Evolutionary conservation across 53 echinoderm and acorn worm genomes (phyloP), one percentile per base, ranked within the genome.

Genomic region (Arbacia lixula): DNA sequence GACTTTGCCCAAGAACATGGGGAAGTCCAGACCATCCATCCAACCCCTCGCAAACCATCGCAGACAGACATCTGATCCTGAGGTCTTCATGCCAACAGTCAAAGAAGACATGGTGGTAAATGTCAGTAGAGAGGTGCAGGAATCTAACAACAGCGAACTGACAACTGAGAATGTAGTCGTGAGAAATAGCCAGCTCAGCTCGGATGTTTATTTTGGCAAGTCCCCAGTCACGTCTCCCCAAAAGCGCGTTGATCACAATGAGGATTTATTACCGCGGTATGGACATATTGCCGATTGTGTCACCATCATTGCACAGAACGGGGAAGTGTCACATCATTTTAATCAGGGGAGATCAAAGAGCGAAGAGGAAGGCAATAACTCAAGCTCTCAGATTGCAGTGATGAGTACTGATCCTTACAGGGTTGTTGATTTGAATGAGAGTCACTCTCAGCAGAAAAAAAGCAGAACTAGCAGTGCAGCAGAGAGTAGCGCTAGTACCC

Each of bases 51-150:
- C 57, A 40, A 86, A 86, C 55, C 85, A 91, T 40, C 72, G 51
- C 38, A 63, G 92, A 65, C 85, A 89, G 54, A 33, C 69, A 43
- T 92, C 92, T 28, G 89, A 92, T 58, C 92, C 92, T 12, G 92
- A 89, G 31, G 31, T 88, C 16, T 92, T 85, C 29, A 54, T 71
- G n/a, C 72, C 89, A 20, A 27, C 49, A n/a, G 56, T 71, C 11
- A 84, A 76, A 38, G 87, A 90, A 54, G 85, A 90, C 53, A 87
- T 87, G 1, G 12, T 74, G 21, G 64, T 87, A 14, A 65, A 72
- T 52, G 77, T 46, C 14, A 74, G 34, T 73, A 38, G 12, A 28
- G 61, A 41, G 2, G 28, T 50, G 24, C 9, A 14, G 31, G 74
- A 57, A 41, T n/a, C n/a, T n/a, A 22, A 67, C 72, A 83, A 46